phyloP scores from a whole-genome alignment of 2,797 vertebrate species.

The Siniperca scherzeri region DNA sequence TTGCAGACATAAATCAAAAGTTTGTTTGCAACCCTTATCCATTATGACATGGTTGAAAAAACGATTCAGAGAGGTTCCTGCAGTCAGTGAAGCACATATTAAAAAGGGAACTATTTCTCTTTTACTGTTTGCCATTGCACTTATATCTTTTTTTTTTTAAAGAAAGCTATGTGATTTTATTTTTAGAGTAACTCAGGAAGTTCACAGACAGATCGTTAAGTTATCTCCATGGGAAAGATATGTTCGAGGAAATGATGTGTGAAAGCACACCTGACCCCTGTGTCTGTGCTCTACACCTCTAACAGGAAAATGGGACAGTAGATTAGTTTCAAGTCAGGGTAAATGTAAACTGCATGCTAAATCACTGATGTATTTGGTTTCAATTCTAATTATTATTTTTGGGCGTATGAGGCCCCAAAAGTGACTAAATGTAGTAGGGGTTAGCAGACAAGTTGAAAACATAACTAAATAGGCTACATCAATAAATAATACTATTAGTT shows the following conservation, averaged over 20 bases:
- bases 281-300: slow-evolving; percentile 31
- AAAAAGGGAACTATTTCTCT: slow-evolving; percentile 37
- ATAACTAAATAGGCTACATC: neutral
- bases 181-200: slow-evolving; percentile 14
- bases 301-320: slow-evolving; percentile 7
- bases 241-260: slow-evolving; percentile 37
- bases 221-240: slow-evolving; percentile 14
- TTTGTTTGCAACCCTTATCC: slow-evolving; percentile 63
- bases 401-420: neutral
- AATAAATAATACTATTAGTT: neutral
- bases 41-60: slow-evolving; percentile 31
- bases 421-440: neutral
- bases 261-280: slow-evolving; percentile 43
- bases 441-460: neutral
- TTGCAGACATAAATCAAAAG: slow-evolving; percentile 73
- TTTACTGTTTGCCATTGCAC: slow-evolving; percentile 10
- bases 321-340: neutral
- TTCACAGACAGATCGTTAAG: slow-evolving; percentile 42
- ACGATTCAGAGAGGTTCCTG: slow-evolving; percentile 26
- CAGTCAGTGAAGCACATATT: slow-evolving; percentile 26
- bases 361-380: neutral
- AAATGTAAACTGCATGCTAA: neutral
- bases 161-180: slow-evolving; percentile 11
- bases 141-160: slow-evolving; percentile 19
- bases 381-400: neutral